Conservation (phyloP, 2,888 invertebrate genomes). For the Tolmerus cingulatus region DNA sequence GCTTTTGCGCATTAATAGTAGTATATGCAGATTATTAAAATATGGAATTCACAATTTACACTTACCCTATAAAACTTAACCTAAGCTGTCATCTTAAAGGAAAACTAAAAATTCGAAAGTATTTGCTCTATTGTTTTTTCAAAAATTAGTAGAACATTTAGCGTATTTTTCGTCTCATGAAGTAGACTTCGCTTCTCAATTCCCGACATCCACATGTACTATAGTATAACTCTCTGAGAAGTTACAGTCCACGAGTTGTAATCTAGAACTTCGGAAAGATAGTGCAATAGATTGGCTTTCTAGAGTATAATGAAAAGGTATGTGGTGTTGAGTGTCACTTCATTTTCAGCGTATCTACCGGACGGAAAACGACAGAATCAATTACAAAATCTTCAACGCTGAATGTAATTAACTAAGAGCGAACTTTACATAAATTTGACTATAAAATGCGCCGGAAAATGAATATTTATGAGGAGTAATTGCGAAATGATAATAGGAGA, state of each 20-base stretch:
- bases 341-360: background rate
- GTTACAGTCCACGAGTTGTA: background rate
- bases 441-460: conserved; percentile 31
- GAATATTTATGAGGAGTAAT: conserved; percentile 37
- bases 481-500: conserved; percentile 32
- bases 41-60: too few species aligned
- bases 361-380: conserved; percentile 13
- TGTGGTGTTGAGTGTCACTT: background rate
- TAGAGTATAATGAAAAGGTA: background rate
- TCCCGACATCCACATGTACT: background rate
- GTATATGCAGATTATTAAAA: too few species aligned
- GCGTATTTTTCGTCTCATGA: too few species aligned
- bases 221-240: too few species aligned
- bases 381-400: conserved; percentile 33
- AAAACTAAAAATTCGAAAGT: too few species aligned
- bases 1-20: too few species aligned
- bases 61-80: too few species aligned
- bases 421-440: conserved; percentile 32
- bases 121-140: too few species aligned
- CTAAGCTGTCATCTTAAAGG: too few species aligned
- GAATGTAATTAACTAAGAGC: conserved; percentile 35
- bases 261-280: background rate
- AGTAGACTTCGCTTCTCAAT: background rate
- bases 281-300: background rate
- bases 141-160: too few species aligned